Evolutionary conservation across 2,888 invertebrate genomes (phyloP).

Genomic region (Melipona beecheii): DNA sequence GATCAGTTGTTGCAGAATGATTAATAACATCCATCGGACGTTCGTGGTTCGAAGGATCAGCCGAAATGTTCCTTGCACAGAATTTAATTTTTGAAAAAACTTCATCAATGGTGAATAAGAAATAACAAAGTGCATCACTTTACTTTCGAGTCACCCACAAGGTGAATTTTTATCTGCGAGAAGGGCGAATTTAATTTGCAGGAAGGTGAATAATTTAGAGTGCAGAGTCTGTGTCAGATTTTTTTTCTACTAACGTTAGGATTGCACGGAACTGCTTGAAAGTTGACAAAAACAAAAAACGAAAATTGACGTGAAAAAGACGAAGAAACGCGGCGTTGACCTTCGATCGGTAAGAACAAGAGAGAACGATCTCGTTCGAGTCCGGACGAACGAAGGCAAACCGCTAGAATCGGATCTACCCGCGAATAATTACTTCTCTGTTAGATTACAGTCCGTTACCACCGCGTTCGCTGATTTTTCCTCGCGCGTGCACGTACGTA

Average conservation of each 20-base stretch:
- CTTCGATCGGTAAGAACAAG: neutral
- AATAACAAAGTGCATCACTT: too few relatives aligned
- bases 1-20: too few relatives aligned
- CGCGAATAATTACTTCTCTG: conserved; percentile 48
- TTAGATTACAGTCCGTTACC: conserved; percentile 37
- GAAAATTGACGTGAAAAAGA: neutral
- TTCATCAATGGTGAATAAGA: too few relatives aligned
- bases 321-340: neutral
- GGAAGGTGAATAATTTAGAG: too few relatives aligned
- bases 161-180: too few relatives aligned
- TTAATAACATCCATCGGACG: too few relatives aligned
- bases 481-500: conserved; percentile 7
- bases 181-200: too few relatives aligned
- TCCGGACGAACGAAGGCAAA: conserved; percentile 29
- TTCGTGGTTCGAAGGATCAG: too few relatives aligned
- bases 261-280: neutral
- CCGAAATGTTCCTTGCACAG: too few relatives aligned
- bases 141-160: too few relatives aligned
- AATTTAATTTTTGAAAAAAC: too few relatives aligned
- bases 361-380: conserved; percentile 3
- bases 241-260: neutral
- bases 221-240: neutral
- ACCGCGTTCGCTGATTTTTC: conserved; percentile 24
- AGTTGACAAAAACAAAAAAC: too few relatives aligned
- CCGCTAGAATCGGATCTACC: conserved; percentile 44